Evolutionary conservation across 2,888 invertebrate genomes (phyloP).

Genomic region (Mystacides longicornis): DNA sequence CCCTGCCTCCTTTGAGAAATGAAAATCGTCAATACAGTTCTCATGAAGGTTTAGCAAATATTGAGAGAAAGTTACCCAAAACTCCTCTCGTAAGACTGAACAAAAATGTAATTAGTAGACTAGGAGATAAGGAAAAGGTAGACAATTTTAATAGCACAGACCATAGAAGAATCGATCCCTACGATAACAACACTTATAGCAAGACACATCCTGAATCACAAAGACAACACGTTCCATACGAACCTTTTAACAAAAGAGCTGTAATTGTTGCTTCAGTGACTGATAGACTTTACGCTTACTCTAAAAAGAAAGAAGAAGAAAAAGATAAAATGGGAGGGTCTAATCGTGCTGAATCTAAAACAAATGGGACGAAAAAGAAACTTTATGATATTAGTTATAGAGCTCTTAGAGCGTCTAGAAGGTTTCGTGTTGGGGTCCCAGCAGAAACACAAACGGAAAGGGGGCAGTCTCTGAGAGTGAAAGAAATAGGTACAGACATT

Average conservation of each 20-base stretch:
- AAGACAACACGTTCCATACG: slow-evolving; percentile 29
- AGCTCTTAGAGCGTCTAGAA: slow-evolving; percentile 46
- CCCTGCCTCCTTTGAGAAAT: slow-evolving; percentile 37
- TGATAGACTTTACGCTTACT: slow-evolving; percentile 54
- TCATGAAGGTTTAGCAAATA: slow-evolving; percentile 40
- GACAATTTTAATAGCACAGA: slow-evolving; percentile 15
- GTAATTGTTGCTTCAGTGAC: slow-evolving; percentile 68
- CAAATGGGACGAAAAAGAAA: slow-evolving; percentile 51
- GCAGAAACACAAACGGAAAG: slow-evolving; percentile 52
- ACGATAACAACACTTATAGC: background rate
- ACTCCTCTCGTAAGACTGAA: slow-evolving; percentile 8
- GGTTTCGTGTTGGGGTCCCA: slow-evolving; percentile 44
- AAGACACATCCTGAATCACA: background rate
- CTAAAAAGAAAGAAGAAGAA: slow-evolving; percentile 47
- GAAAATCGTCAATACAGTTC: slow-evolving; percentile 43
- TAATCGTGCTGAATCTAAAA: slow-evolving; percentile 41
- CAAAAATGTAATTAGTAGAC: slow-evolving; percentile 6
- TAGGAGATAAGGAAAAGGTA: slow-evolving; percentile 9
- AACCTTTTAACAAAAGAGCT: slow-evolving; percentile 45
- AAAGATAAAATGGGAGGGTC: background rate
- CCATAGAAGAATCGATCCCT: slow-evolving; percentile 12
- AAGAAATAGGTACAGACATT: slow-evolving; percentile 50
- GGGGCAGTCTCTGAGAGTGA: slow-evolving; percentile 45
- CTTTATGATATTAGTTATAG: slow-evolving; percentile 52
- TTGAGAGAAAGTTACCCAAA: slow-evolving; percentile 30